Base-by-base conservation (phyloP, 2,797 vertebrate genomes). In the Pangasius djambal region DNA sequence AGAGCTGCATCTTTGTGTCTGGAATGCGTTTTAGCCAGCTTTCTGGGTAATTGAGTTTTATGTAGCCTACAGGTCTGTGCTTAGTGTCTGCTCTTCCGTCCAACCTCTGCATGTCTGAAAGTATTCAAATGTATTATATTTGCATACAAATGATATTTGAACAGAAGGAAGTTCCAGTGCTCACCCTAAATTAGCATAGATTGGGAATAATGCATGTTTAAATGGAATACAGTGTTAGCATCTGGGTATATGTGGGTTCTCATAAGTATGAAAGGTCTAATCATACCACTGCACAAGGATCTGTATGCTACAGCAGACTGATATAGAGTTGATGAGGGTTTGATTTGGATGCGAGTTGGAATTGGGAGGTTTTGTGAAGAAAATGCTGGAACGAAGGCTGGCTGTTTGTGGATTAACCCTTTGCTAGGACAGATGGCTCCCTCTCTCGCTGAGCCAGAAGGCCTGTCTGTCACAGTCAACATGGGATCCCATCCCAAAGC, bases 351-450 rank as follows among this genome's bases (percentile, higher is more conserved):
- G 31, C 10, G 48, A 28, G 31, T 59, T 31, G 31, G 88, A 93
- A 95, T 93, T 91, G 91, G 92, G 94, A 92, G 92, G 90, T 92
- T 89, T 93, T 91, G 92, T 92, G 94, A 95, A 93, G 94, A 97
- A 97, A 96, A 95, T 93, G 94, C 94, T 95, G 93, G 94, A 93
- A 93, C 95, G 83, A 92, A 93, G 89, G 89, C 93, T 91, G 93
- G 93, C 93, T 93, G 93, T 95, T 83, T 95, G 94, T 95, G 95
- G 96, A 96, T 97, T 97, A 97, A 97, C 97, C 95, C 96, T 94
- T 91, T 94, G 92, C 89, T 93, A 78, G 93, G 94, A 94, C 96
- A 96, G 96, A 96, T 96, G 95, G 95, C 94, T 94, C 77, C 93
- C 86, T 94, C 93, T 94, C 94, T 94, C 93, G 91, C 91, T 67